A percentile compares a stretch with the other conserved stretches of the same genome.
These are phyloP conservation scores for Philopotamus ludificatus DNA, from an alignment of 1,140 invertebrate species.

Conservation along the genomic window DNA sequence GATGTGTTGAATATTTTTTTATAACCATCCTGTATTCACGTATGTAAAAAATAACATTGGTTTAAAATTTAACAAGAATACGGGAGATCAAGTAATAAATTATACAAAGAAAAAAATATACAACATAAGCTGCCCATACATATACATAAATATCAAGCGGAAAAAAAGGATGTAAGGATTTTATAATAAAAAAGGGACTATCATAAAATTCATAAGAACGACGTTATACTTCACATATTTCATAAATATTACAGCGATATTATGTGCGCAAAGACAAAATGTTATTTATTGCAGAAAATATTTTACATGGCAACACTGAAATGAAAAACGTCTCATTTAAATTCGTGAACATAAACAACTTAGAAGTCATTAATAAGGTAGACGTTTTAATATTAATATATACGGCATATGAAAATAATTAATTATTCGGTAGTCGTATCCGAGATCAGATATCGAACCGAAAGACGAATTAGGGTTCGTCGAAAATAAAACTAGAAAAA, in stretches of 20 bases:
- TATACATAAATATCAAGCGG: no score
- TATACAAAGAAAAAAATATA: neutral
- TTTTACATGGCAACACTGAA: no score
- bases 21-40: neutral
- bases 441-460: neutral
- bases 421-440: slow-evolving; percentile 28
- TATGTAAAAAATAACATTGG: slow-evolving; percentile 8
- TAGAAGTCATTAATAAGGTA: no score
- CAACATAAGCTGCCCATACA: slow-evolving; percentile 3
- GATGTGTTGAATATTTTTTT: no score
- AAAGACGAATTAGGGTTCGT: neutral
- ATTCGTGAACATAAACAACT: no score
- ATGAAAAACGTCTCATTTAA: no score
- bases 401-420: neutral
- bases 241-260: neutral
- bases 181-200: slow-evolving; percentile 10
- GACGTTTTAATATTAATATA: neutral
- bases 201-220: slow-evolving; percentile 23
- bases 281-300: no score
- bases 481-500: neutral
- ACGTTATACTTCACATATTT: slow-evolving; percentile 9
- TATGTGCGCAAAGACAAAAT: no score
- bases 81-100: slow-evolving; percentile 20
- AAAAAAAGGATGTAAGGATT: no score
- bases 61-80: slow-evolving; percentile 10